These are phyloP conservation scores for Bruchidius siliquastri DNA, from an alignment of 2,888 invertebrate species.

Conservation along the genomic window DNA sequence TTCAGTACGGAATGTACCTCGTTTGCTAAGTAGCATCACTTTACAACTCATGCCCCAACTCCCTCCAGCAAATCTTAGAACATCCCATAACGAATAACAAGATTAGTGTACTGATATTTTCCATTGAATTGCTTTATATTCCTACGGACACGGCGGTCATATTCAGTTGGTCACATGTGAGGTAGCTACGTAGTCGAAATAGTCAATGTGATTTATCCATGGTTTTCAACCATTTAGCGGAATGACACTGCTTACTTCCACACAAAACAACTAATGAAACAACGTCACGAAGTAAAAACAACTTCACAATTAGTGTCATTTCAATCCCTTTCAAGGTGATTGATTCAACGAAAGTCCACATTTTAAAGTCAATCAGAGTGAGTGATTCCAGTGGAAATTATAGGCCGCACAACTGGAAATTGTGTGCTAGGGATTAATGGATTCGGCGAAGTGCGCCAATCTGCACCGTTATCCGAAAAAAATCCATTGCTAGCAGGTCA, in stretches of 20 bases:
- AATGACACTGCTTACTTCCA: not conserved
- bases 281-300: constrained; percentile 6
- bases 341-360: constrained; percentile 9
- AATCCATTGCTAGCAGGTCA: constrained; percentile 14
- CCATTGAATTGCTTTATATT: too few relatives aligned
- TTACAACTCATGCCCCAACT: too few relatives aligned
- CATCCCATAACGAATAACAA: too few relatives aligned
- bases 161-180: too few relatives aligned
- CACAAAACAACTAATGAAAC: not conserved
- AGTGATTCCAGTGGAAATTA: constrained; percentile 22
- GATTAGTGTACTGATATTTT: too few relatives aligned
- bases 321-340: constrained; percentile 15
- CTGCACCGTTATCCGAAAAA: constrained; percentile 13
- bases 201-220: too few relatives aligned
- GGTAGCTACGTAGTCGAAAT: too few relatives aligned
- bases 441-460: constrained; percentile 13
- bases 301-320: constrained; percentile 17
- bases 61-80: too few relatives aligned
- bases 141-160: too few relatives aligned
- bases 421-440: constrained; percentile 13
- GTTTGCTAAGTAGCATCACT: too few relatives aligned
- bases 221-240: too few relatives aligned
- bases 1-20: too few relatives aligned
- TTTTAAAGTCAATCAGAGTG: constrained; percentile 24
- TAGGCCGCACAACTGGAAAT: constrained; percentile 14